These are phyloP conservation scores for Kuschelorhynchus macadamiae DNA, from an alignment of 2,888 invertebrate genomes.

Conservation along the genomic window DNA sequence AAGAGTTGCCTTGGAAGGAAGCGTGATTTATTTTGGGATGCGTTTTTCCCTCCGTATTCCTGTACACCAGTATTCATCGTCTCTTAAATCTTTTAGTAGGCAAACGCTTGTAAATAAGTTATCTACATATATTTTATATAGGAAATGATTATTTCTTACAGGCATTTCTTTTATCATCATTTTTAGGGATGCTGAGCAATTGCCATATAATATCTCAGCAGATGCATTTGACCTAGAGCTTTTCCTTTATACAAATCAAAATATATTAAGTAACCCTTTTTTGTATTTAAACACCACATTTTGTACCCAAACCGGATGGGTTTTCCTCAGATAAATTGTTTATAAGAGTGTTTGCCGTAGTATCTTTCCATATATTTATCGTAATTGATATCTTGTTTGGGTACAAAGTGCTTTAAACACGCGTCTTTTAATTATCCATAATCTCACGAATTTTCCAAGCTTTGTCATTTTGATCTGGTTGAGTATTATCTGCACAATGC, in stretches of 20 bases:
- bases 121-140: constrained; percentile 54
- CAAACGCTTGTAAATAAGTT: constrained; percentile 57
- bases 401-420: constrained; percentile 40
- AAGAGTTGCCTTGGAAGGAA: constrained; percentile 11
- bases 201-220: constrained; percentile 38
- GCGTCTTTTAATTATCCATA: constrained; percentile 41
- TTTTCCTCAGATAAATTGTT: constrained; percentile 54
- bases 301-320: constrained; percentile 58
- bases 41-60: constrained; percentile 52
- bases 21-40: constrained; percentile 35
- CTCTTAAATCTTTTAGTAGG: constrained; percentile 49
- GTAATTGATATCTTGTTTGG: constrained; percentile 43
- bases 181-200: constrained; percentile 36
- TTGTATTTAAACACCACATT: constrained; percentile 57
- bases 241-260: constrained; percentile 60
- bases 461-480: constrained; percentile 30
- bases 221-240: constrained; percentile 32
- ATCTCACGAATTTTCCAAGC: constrained; percentile 53
- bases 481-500: background rate
- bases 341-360: constrained; percentile 51
- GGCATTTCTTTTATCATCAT: constrained; percentile 39
- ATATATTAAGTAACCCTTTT: constrained; percentile 56
- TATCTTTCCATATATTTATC: constrained; percentile 55
- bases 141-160: constrained; percentile 29
- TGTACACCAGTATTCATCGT: constrained; percentile 51